Base-by-base conservation (phyloP, 92 coral and sea anemone species). In the Nematostella vectensis region DNA sequence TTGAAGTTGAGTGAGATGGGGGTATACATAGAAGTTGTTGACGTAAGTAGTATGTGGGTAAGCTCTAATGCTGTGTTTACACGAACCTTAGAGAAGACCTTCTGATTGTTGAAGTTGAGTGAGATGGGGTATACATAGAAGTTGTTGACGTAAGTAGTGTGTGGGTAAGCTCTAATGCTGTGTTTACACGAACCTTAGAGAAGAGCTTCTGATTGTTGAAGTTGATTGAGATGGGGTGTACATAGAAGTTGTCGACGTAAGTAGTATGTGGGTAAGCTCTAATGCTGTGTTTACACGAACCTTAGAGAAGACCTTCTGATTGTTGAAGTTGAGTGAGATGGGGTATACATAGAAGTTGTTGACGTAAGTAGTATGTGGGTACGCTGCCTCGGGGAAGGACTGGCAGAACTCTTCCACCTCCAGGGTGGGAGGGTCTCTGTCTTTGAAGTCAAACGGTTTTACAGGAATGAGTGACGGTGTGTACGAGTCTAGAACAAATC, bases 291-390 rank as follows among this genome's bases (percentile, higher is more conserved):
- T n/a, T 6, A 33, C 40, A 6, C 40, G 62, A 51, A 85, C 98
- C 86, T 91, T 91, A 45, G 89, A 72, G 62, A 74, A 91, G 49
- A 83, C 83, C 54, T 91, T 91, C 73, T 91, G 98, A 58, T 70
- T 91, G 58, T 72, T 78, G 62, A 74, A 91, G 71, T 82, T 91
- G 38, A 91, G 79, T 11, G 87, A 67, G 21, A 82, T 58, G 27
- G 98, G 98, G 57, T 91, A 91, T 39, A 91, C 68, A 29, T 81
- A 91, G 29, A 91, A 75, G 74, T 91, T 78, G 68, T 91, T 91
- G 29, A 78, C 76, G 47, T 85, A 91, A 2, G 82, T 71, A 13
- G 83, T 86, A 63, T 85, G 81, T 1, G 98, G 98, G 38, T 77
- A 79, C 3, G 94, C 98, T 1, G 96, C 98, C 50, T 81, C 85